Evolutionary conservation across 2,113 vertebrate genomes (phyloP), one percentile per base, ranked within the genome.

Genomic region (Paramormyrops kingsleyae): DNA sequence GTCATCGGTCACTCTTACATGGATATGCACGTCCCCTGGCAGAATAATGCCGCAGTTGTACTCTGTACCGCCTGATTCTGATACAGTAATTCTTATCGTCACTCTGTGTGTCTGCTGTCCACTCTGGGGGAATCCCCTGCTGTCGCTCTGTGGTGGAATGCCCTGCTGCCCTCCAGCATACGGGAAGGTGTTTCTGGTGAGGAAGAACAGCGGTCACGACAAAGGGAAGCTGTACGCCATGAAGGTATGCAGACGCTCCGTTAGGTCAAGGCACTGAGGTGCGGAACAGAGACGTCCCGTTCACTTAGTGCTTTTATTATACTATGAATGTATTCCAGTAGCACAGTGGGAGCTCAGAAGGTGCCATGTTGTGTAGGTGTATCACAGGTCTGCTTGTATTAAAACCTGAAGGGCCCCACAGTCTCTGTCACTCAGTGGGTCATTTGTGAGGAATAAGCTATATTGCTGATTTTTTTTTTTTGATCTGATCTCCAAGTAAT

Each of bases 101-200:
- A n/a, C 47, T 52, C n/a, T 80, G 5, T 52, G 27, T 13, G 46
- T 46, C 59, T 88, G 13, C 46, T 74, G 13, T 46, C 9, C 56
- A 10, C 66, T 46, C 56, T 59, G 56, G 21, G 56, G 56, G 56
- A 59, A 59, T n/a, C 70, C 83, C 59, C 19, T 21, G 49, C 62
- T 91, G 84, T 6, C 50, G 17, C 52, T 53, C 59, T 66, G n/a
- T 66, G 59, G 0, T n/a, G 59, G 8, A 66, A 66, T 27, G 77
- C 83, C 62, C 21, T 21, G 52, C 62, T 91, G 84, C 91, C 91
- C 89, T 94, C 74, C 94, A 98, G 97, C 97, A 87, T 98, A 98
- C 7, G 97, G 97, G 87, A 98, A 98, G 92, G 97, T 98, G 91
- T 98, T 98, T 93, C 94, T 98, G 93, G 97, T 98, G 88, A 95